These are phyloP conservation scores for Pseudochromis fuscus DNA, from an alignment of 2,797 vertebrate genomes.

Conservation along the genomic window DNA sequence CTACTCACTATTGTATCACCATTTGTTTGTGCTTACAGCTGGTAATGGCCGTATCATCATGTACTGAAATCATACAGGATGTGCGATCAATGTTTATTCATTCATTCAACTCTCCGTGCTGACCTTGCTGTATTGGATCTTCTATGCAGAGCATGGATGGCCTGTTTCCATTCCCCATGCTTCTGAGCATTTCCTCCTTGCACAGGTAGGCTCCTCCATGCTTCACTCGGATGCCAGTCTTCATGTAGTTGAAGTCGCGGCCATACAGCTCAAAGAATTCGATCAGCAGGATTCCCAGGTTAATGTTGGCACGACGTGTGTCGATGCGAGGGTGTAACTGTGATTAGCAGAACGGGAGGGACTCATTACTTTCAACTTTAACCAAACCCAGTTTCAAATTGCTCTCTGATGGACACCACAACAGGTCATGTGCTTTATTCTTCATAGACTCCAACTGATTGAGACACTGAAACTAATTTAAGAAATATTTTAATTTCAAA, in stretches of 20 bases:
- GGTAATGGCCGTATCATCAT: no score
- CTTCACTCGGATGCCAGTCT: slow-evolving; percentile 96
- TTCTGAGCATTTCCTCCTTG: slow-evolving; percentile 96
- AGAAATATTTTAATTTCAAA: background rate
- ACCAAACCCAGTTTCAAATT: background rate
- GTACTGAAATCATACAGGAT: no score
- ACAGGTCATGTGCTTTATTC: background rate
- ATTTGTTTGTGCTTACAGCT: no score
- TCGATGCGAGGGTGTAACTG: slow-evolving; percentile 97
- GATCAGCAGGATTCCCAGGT: slow-evolving; percentile 97
- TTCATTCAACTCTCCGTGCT: slow-evolving; percentile 17
- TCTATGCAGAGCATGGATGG: slow-evolving; percentile 98
- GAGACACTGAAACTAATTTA: no score
- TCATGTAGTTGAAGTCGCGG: slow-evolving; percentile 97
- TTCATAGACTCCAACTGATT: background rate
- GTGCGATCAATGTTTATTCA: no score
- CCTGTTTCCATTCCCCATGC: slow-evolving; percentile 92
- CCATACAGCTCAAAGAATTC: slow-evolving; percentile 99
- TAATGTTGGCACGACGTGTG: slow-evolving; percentile 91
- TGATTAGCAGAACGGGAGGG: slow-evolving; percentile 9
- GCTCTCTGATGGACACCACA: background rate
- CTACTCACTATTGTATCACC: background rate
- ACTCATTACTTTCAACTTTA: background rate
- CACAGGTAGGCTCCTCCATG: slow-evolving; percentile 94
- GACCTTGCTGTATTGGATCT: slow-evolving; percentile 96